phyloP scores from a whole-genome alignment of 2,797 vertebrate genomes.

The Sandelia bainsii region DNA sequence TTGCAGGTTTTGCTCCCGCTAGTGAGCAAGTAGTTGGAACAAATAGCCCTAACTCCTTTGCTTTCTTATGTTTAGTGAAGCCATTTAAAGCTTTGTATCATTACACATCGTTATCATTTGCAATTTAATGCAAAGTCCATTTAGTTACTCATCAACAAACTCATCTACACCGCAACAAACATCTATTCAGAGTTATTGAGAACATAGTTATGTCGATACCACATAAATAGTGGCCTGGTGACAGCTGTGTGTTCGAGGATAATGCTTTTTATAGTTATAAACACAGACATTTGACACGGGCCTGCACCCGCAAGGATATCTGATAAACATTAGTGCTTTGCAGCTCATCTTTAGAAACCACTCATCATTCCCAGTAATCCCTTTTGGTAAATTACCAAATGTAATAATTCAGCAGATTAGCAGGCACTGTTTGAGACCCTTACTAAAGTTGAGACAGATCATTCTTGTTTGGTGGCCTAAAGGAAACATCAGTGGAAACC shows the following conservation, averaged over 20 bases:
- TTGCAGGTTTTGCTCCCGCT: not conserved
- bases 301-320: not conserved
- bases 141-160: conserved; percentile 18
- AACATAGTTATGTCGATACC: not conserved
- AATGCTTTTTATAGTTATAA: conserved; percentile 8
- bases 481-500: not conserved
- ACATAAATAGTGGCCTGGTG: not conserved
- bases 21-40: accelerated
- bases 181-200: not conserved
- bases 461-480: not conserved
- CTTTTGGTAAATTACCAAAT: not conserved
- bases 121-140: conserved; percentile 1
- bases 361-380: not conserved
- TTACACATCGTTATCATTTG: not conserved
- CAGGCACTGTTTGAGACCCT: not conserved
- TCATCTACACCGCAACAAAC: not conserved
- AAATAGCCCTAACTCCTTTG: not conserved
- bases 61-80: conserved; percentile 1
- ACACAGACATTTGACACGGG: conserved; percentile 5
- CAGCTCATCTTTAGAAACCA: conserved; percentile 5
- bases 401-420: not conserved
- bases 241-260: conserved; percentile 1
- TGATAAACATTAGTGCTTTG: not conserved
- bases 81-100: conserved; percentile 5
- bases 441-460: not conserved